Conservation (phyloP, 2,797 vertebrate species). For the Lagothrix lagotricha region DNA sequence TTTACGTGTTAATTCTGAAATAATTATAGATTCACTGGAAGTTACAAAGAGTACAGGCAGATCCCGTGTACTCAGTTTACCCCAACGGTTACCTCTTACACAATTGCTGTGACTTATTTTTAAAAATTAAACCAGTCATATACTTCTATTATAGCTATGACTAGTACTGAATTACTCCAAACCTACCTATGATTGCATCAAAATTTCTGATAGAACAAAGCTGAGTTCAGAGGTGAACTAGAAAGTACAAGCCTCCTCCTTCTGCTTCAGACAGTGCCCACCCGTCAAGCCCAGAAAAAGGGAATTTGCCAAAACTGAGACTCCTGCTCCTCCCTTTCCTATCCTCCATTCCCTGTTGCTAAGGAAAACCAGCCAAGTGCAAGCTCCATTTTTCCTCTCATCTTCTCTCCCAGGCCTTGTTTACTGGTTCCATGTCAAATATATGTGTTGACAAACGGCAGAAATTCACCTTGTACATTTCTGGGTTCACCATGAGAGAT, state of each 20-base stretch:
- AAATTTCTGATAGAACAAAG: neutral
- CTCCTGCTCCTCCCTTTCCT: neutral
- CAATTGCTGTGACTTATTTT: neutral
- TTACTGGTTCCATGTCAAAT: neutral
- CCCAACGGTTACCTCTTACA: neutral
- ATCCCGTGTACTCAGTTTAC: neutral
- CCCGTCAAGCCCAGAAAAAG: neutral
- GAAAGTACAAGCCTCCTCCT: neutral
- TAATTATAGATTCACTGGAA: neutral
- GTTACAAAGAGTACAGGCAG: neutral
- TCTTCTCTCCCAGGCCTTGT: neutral
- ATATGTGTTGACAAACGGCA: neutral
- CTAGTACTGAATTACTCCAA: neutral
- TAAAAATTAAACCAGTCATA: neutral
- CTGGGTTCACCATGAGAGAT: constrained; percentile 77
- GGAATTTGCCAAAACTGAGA: neutral
- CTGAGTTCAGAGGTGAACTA: neutral
- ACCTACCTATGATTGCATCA: neutral
- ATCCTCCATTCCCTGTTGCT: neutral
- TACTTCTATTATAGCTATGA: neutral
- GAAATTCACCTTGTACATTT: constrained; percentile 87
- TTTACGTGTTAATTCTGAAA: neutral
- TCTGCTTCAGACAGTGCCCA: neutral
- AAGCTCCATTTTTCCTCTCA: neutral
- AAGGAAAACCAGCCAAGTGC: neutral